Conservation (phyloP, 2,888 invertebrate species). For the Diabrotica balteata region DNA sequence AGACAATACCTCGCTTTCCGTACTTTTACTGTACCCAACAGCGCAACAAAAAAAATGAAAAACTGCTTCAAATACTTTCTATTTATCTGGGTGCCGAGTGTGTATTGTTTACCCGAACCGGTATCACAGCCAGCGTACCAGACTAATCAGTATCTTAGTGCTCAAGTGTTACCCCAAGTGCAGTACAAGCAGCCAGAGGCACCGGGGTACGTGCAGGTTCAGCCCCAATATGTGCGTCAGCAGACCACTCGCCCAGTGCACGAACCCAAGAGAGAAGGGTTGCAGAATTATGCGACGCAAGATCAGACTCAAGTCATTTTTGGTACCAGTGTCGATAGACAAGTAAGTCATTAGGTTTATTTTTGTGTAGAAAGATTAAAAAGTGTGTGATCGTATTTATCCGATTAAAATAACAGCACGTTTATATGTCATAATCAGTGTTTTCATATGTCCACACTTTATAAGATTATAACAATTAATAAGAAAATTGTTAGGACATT, state of each 20-base stretch:
- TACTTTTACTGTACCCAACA: too few relatives aligned
- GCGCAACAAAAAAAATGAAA: constrained; percentile 32
- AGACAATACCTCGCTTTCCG: too few relatives aligned
- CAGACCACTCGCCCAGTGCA: constrained; percentile 35
- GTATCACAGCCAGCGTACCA: constrained; percentile 48
- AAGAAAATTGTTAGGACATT: too few relatives aligned
- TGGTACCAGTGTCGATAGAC: constrained; percentile 58
- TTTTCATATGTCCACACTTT: too few relatives aligned
- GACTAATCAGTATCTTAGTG: constrained; percentile 44
- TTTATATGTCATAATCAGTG: too few relatives aligned
- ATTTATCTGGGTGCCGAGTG: constrained; percentile 39
- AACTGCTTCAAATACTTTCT: constrained; percentile 36
- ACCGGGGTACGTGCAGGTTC: constrained; percentile 29
- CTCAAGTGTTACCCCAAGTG: constrained; percentile 42
- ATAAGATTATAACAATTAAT: too few relatives aligned
- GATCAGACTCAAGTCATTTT: constrained; percentile 61
- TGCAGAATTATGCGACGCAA: constrained; percentile 60
- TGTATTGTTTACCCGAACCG: constrained; percentile 38
- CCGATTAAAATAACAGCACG: too few relatives aligned
- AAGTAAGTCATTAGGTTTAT: constrained; percentile 56
- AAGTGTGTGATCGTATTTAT: background rate
- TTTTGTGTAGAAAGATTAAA: background rate
- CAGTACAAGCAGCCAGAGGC: constrained; percentile 38
- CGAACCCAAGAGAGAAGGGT: constrained; percentile 42
- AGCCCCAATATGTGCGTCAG: constrained; percentile 36